A percentile compares a stretch with the other conserved stretches of the same genome.
These are phyloP conservation scores for Drosophila fulvimacula DNA, from an alignment of 2,888 invertebrate species.

Conservation along the genomic window DNA sequence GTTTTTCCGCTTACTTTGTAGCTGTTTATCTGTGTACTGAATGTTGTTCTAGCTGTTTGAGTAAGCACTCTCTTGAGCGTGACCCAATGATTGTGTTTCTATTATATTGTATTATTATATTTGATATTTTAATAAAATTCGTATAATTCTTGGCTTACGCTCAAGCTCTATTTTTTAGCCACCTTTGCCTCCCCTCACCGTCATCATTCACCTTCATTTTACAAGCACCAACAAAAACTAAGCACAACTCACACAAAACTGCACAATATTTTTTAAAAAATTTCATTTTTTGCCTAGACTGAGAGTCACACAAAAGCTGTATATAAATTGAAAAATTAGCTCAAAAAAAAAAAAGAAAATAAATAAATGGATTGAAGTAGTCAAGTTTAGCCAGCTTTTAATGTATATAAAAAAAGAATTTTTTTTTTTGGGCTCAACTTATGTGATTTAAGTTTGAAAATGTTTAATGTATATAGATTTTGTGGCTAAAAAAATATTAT, in stretches of 20 bases:
- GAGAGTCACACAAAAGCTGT: constrained; percentile 10
- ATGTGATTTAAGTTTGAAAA: neutral
- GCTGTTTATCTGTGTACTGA: constrained; percentile 44
- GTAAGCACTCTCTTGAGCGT: constrained; percentile 18
- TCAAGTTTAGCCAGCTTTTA: neutral
- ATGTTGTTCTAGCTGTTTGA: constrained; percentile 43
- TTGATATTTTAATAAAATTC: neutral
- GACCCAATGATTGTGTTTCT: neutral
- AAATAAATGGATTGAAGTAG: neutral
- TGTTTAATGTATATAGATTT: neutral
- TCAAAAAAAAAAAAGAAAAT: no score
- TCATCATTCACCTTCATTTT: constrained; percentile 10
- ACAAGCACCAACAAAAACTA: constrained; percentile 21
- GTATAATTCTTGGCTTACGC: constrained; percentile 2
- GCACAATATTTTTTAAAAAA: constrained; percentile 24
- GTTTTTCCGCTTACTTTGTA: constrained; percentile 25
- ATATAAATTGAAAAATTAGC: constrained; percentile 16
- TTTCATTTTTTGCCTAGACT: constrained; percentile 9
- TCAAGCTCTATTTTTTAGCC: neutral
- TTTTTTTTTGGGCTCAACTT: neutral
- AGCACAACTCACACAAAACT: constrained; percentile 50
- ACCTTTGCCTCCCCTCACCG: neutral
- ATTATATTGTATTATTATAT: neutral
- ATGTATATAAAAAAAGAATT: neutral
- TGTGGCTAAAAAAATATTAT: neutral